Conservation (phyloP, 2,113 vertebrate species). For the Mustela nigripes region DNA sequence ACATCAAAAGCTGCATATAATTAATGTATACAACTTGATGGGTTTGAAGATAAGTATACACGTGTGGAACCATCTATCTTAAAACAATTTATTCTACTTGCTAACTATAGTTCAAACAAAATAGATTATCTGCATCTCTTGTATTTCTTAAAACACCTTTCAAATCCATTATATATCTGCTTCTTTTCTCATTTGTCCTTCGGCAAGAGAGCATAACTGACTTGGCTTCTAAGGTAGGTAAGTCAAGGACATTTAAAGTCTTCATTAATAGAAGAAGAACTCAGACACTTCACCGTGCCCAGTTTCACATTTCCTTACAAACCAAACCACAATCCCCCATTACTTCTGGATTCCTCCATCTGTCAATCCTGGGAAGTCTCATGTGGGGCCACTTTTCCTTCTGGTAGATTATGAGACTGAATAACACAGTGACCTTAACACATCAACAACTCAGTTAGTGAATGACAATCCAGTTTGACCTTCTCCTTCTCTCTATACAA, state of each 20-base stretch:
- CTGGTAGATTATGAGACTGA: conserved; percentile 51
- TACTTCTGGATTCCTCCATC: conserved; percentile 28
- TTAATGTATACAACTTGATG: neutral
- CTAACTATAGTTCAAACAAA: conserved; percentile 67
- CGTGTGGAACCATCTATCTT: neutral
- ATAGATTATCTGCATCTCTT: conserved; percentile 52
- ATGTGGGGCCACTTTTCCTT: neutral
- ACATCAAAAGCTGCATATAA: neutral
- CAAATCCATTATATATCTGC: conserved; percentile 44
- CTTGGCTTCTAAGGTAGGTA: conserved; percentile 48
- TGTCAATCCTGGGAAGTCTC: neutral
- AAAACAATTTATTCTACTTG: neutral
- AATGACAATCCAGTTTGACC: neutral
- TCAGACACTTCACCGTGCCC: neutral
- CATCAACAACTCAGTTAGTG: neutral
- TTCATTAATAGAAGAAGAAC: conserved; percentile 57
- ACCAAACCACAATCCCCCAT: neutral
- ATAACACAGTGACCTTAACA: conserved; percentile 13
- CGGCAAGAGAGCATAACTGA: neutral
- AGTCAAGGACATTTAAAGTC: conserved; percentile 56
- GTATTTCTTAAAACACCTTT: neutral
- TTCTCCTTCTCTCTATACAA: neutral
- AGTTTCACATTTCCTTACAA: conserved; percentile 37
- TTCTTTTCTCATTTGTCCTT: conserved; percentile 48
- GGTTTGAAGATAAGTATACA: neutral